Evolutionary conservation across 2,113 vertebrate genomes (phyloP), one percentile per base, ranked within the genome.

Genomic region (Natator depressus): DNA sequence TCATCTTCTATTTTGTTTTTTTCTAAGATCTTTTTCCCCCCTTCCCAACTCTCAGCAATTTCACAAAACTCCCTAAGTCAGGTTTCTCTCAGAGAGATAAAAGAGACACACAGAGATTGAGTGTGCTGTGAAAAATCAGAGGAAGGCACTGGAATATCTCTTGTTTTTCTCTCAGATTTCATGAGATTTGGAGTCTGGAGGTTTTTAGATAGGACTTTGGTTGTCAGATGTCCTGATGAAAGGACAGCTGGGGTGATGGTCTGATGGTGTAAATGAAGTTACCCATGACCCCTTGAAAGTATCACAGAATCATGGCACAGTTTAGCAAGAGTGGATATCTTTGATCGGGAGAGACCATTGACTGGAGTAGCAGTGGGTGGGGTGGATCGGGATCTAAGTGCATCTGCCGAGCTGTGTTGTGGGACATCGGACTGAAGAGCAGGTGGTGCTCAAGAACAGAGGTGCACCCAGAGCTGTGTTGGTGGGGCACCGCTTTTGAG

Each of bases 1-100:
- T 84, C 89, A 75, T 89, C 8, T 90, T 82, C 92, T 78, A 49
- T 96, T 92, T 95, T 54, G 55, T 87, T 92, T 85, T 84, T 59
- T 85, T 46, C 47, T n/a, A 82, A 82, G 62, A 87, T 38, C 49
- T 27, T 16, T 46, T 8, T 19, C 80, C 38, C 38, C 91, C 69
- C 59, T 55, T 24, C 8, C 47, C 50, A 88, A n/a, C 38, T 91
- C 88, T 38, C n/a, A 25, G 79, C 29, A 2, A 8, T 92, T 93
- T 85, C 69, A 81, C 65, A 65, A 65, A 49, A 50, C 59, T 85
- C 88, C 91, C 82, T 27, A 29, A 78, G 79, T 82, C 1, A 8
- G 81, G 22, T 88, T 31, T 53, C 17, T 0, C 65, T 54, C 3
- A 6, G 0, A 31, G 3, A 90, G 75, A 86, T 5, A 62, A 93